Percentiles rank a stretch among this genome's conserved stretches.
Conservation (phyloP, 2,113 vertebrate genomes). For the Mesocricetus auratus region DNA sequence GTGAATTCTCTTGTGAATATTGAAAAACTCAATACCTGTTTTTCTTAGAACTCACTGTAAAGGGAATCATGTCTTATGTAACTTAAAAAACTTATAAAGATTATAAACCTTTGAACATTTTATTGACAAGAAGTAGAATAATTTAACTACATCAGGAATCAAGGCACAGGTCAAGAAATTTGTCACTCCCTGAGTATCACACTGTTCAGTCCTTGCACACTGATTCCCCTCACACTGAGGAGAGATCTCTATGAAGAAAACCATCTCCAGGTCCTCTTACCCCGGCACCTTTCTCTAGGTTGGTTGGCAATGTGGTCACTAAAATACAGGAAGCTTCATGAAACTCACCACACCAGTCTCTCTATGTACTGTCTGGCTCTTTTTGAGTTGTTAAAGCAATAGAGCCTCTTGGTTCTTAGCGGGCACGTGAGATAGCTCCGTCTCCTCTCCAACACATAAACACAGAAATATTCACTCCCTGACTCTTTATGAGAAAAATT, state of each 20-base stretch:
- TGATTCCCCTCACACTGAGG: not conserved
- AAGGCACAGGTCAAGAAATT: not conserved
- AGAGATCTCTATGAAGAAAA: not conserved
- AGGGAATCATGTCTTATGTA: not conserved
- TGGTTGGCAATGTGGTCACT: not conserved
- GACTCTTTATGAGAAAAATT: not conserved
- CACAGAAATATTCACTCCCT: not conserved
- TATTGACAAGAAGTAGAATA: not conserved
- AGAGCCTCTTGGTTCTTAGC: not conserved
- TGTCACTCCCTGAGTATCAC: not conserved
- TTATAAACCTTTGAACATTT: not conserved
- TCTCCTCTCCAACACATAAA: not conserved
- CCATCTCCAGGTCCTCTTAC: not conserved
- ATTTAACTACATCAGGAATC: not conserved
- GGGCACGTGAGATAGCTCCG: not conserved
- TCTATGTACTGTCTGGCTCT: not conserved
- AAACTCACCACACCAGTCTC: too few relatives aligned
- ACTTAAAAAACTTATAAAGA: not conserved
- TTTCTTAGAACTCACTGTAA: not conserved
- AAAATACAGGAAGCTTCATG: not conserved
- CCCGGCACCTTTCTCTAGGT: not conserved
- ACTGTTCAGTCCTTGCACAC: not conserved
- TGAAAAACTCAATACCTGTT: not conserved
- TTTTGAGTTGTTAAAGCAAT: not conserved
- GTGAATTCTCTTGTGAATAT: not conserved